Base-by-base conservation (phyloP, 2,797 vertebrate genomes). In the Cygnus olor region DNA sequence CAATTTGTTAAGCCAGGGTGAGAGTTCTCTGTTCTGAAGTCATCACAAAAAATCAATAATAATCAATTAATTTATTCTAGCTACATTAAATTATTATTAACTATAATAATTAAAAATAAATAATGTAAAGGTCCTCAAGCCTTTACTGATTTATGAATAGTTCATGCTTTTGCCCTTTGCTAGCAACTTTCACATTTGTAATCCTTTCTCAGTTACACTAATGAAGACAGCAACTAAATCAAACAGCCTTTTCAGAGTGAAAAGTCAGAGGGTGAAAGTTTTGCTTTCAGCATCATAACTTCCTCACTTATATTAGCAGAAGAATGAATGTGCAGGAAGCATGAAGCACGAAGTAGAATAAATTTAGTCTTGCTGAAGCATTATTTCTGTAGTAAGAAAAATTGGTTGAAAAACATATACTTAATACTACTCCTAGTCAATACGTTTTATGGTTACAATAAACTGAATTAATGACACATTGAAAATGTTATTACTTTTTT, bases 31-130 rank as follows among this genome's bases (percentile, higher is more conserved):
- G 27, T 86, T 97, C 94, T 93, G 86, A 97, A 97, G 85, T 76
- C 81, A 96, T 95, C 80, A 73, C 60, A 83, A 88, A 88, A 97
- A 97, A 97, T 96, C 85, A 94, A 90, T 88, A 93, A 86, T 94
- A 96, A 96, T 63, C 80, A 89, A 92, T 92, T 96, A 51, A 93
- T 85, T 96, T 96, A 96, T 96, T 93, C 58, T 78, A 95, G 40
- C 63, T 91, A 90, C 94, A 95, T 97, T 94, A 96, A 96, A 93
- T 89, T 88, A 83, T 95, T 93, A 96, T 94, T 96, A 94, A 83
- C 73, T 94, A 65, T 89, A 96, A 96, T 95, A 95, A 95, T 95
- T 80, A 89, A 91, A 92, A 97, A 71, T 93, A 95, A 95, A 97
- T 96, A 90, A 96, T 96, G 91, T 80, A 96, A 93, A 91, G 38